Evolutionary conservation across 2,888 invertebrate genomes (phyloP), one percentile per base, ranked within the genome.

Genomic region (Peribatodes rhomboidaria): DNA sequence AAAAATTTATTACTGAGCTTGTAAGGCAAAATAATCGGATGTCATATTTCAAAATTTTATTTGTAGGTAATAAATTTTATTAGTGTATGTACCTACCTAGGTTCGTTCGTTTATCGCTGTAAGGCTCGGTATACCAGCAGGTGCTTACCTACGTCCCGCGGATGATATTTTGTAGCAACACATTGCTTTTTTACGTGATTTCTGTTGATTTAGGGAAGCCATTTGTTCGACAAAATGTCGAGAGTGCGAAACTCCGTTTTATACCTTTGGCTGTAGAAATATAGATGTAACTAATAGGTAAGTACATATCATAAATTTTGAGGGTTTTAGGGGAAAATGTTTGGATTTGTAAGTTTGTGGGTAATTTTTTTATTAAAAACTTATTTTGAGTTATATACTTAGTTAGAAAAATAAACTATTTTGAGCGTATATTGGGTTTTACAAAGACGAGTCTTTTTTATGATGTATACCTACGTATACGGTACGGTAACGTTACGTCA

Each of bases 141-240:
- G 33, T 16, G 27, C 3, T n/a, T 49, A 49, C 7, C 18, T 59
- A 46, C 33, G 18, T 42, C 47, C 33, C 39, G 14, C 14, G 27
- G 20, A 52, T 57, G 20, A 61, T 46, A 58, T 61, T 66, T 57
- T 61, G 47, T 58, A 50, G 35, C 50, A 50, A 50, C 39, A 61
- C 56, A 49, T 61, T 50, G 46, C 42, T 50, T 35, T 61, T 61
- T 61, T 37, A 61, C 42, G 61, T 50, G 56, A 57, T 44, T 56
- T 57, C 56, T 52, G 46, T 57, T 62, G 52, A 57, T 64, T 55
- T 55, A 55, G 35, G 35, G 31, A 35, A 42, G 42, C 41, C 33
- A 49, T 54, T 41, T 64, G 44, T 49, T 39, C 49, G 37, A 53
- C 46, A 64, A 44, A 27, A 52, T 39, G 47, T 35, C 52, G 37